A percentile compares a stretch with the other conserved stretches of the same genome.
Evolutionary conservation across 1,140 invertebrate genomes (phyloP).

Genomic region (Panonychus citri): DNA sequence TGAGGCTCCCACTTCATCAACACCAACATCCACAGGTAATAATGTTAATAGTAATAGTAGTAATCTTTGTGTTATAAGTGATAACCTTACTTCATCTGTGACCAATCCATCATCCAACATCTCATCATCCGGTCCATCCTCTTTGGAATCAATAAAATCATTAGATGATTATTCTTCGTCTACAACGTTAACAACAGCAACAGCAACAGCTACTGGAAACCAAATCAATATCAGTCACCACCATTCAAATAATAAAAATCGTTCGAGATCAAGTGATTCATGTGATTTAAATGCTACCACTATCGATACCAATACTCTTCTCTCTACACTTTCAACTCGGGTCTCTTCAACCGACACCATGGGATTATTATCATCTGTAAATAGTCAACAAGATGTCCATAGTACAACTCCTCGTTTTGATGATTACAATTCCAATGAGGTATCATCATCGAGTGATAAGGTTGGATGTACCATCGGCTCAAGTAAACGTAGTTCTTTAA

Average conservation of each 20-base stretch:
- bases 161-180: no score
- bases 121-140: background rate
- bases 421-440: slow-evolving; percentile 7
- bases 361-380: no score
- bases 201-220: no score
- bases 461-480: background rate
- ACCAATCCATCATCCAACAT: background rate
- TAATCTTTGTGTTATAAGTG: background rate
- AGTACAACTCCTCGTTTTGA: background rate
- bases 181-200: no score
- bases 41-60: background rate
- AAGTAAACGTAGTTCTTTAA: background rate
- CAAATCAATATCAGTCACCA: no score
- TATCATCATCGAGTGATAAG: slow-evolving; percentile 10
- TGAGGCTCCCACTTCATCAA: background rate
- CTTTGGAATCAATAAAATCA: background rate
- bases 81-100: background rate
- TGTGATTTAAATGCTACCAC: no score
- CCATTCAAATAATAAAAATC: no score
- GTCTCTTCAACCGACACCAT: slow-evolving; percentile 1
- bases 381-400: slow-evolving; percentile 3
- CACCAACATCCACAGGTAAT: background rate
- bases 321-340: background rate
- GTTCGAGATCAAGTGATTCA: no score
- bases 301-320: no score